phyloP scores from a whole-genome alignment of 2,113 vertebrate genomes.

The Cisticola juncidis region DNA sequence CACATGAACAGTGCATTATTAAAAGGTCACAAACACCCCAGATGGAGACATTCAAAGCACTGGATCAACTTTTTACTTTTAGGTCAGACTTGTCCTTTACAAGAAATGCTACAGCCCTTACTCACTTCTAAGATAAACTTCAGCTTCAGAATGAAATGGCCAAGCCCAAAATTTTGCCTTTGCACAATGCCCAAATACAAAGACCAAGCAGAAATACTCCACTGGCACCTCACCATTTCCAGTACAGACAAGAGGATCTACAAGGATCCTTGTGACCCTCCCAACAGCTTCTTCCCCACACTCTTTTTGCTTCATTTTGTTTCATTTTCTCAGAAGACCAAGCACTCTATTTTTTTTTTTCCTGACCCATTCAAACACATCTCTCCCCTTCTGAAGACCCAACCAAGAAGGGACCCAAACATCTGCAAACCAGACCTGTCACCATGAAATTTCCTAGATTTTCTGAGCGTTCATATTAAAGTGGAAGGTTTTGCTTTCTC shows the following conservation, averaged over 20 bases:
- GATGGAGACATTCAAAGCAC: not conserved
- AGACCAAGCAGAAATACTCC: not conserved
- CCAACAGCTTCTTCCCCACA: not conserved
- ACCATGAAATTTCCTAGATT: too few species aligned
- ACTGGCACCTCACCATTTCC: not conserved
- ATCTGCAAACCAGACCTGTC: not conserved
- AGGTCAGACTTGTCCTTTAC: not conserved
- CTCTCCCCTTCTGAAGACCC: not conserved
- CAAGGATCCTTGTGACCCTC: not conserved
- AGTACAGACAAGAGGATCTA: not conserved
- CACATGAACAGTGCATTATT: not conserved
- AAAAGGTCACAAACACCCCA: not conserved
- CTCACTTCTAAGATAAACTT: not conserved
- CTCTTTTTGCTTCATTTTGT: not conserved
- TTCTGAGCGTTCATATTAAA: too few species aligned
- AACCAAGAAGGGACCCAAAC: fast-evolving
- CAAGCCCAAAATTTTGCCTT: not conserved
- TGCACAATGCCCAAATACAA: not conserved
- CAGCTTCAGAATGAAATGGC: not conserved
- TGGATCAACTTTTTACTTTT: not conserved
- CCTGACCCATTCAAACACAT: not conserved
- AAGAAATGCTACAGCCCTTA: not conserved
- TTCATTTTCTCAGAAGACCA: not conserved
- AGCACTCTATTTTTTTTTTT: fast-evolving
- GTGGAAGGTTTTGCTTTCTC: too few species aligned